phyloP scores from a whole-genome alignment of 2,797 vertebrate species.

The Anabacerthia variegaticeps region DNA sequence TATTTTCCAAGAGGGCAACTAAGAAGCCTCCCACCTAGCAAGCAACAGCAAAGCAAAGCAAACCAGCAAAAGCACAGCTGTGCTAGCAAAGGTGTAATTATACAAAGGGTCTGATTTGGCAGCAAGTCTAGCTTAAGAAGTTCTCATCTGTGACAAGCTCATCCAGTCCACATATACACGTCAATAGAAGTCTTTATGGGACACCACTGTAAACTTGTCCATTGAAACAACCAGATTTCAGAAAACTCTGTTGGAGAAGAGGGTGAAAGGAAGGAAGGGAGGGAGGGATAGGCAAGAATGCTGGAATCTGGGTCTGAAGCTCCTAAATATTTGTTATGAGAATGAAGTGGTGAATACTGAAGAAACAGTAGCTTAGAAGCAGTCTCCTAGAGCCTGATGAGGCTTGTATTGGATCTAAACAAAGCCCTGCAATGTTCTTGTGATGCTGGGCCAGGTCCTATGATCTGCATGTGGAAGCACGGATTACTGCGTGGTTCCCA shows the following conservation, averaged over 20 bases:
- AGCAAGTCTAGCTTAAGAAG: background rate
- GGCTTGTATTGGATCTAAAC: background rate
- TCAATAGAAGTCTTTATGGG: background rate
- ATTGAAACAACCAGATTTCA: background rate
- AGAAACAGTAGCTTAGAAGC: background rate
- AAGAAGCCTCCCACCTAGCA: background rate
- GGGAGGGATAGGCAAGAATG: background rate
- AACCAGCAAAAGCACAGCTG: background rate
- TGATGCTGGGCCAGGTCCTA: background rate
- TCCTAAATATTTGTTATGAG: background rate
- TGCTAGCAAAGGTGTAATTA: background rate
- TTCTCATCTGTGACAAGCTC: background rate
- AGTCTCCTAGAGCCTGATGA: background rate
- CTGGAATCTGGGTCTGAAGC: background rate
- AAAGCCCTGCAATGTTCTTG: background rate
- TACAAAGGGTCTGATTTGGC: background rate
- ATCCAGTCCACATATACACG: background rate
- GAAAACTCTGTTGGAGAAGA: background rate
- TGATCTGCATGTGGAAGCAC: fast-evolving
- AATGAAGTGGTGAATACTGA: background rate
- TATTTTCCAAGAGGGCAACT: background rate
- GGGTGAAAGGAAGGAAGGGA: background rate
- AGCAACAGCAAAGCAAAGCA: background rate
- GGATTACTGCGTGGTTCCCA: background rate
- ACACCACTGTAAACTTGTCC: background rate